phyloP scores from a whole-genome alignment of 2,797 vertebrate species.

The Syngnathus acus region DNA sequence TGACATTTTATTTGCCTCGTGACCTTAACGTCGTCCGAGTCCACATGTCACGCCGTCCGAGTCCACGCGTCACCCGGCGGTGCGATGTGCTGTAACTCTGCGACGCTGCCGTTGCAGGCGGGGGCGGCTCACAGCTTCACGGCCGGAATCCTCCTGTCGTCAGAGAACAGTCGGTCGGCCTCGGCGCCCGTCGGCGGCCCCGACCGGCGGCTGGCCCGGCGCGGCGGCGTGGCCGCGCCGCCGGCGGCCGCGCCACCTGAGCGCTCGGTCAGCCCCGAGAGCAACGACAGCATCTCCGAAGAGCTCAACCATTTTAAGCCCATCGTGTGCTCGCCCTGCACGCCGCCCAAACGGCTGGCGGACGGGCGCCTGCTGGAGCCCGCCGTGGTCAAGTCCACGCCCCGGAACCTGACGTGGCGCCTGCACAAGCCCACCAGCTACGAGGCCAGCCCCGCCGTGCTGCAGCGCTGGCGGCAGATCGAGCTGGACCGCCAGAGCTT shows the following conservation, averaged over 20 bases:
- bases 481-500: slow-evolving; percentile 86
- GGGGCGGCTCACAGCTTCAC: slow-evolving; percentile 64
- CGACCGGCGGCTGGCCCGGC: slow-evolving; percentile 69
- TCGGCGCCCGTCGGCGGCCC: slow-evolving; percentile 77
- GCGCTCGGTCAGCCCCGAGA: slow-evolving; percentile 89
- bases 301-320: slow-evolving; percentile 98
- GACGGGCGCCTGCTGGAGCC: slow-evolving; percentile 84
- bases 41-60: too few species aligned
- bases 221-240: slow-evolving; percentile 53
- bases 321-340: slow-evolving; percentile 93
- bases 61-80: too few species aligned
- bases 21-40: too few species aligned
- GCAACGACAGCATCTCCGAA: slow-evolving; percentile 97
- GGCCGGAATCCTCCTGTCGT: slow-evolving; percentile 80
- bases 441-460: slow-evolving; percentile 83
- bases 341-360: slow-evolving; percentile 86
- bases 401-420: slow-evolving; percentile 80
- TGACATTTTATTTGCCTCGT: too few species aligned
- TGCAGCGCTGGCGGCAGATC: slow-evolving; percentile 93
- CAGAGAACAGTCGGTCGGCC: slow-evolving; percentile 85
- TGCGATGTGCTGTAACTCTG: too few species aligned
- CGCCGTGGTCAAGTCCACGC: slow-evolving; percentile 88
- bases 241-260: slow-evolving; percentile 53
- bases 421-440: slow-evolving; percentile 86
- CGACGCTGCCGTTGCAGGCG: slow-evolving; percentile 36